Conservation (phyloP, 2,113 vertebrate genomes). For the Chunga burmeisteri region DNA sequence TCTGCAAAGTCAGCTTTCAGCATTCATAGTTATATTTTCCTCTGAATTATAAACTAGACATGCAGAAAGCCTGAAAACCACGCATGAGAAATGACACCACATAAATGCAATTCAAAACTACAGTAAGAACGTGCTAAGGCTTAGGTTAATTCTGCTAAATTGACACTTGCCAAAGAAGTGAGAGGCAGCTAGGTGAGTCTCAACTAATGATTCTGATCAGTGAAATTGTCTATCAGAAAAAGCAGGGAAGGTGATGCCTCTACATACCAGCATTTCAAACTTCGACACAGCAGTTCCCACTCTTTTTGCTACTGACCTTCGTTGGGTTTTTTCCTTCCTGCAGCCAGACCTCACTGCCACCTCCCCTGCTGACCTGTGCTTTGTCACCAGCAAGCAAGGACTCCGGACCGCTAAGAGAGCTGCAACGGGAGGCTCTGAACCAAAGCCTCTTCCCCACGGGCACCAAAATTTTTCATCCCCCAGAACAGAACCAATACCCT, state of each 20-base stretch:
- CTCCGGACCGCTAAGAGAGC: neutral
- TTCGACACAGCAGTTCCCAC: neutral
- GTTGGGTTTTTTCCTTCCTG: neutral
- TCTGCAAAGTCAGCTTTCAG: conserved; percentile 22
- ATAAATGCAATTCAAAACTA: neutral
- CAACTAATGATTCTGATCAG: fast-evolving
- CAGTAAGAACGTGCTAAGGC: fast-evolving
- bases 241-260: neutral
- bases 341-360: neutral
- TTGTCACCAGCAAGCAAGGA: neutral
- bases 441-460: neutral
- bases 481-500: neutral
- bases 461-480: neutral
- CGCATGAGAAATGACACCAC: neutral
- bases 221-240: neutral
- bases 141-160: neutral
- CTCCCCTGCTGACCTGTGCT: neutral
- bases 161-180: neutral
- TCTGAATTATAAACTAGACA: neutral
- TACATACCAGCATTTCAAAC: neutral
- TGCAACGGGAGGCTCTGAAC: neutral
- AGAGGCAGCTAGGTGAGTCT: neutral
- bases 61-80: neutral
- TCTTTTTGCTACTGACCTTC: neutral
- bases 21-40: neutral